Evolutionary conservation across 2,797 vertebrate genomes (phyloP).

Genomic region (Staurois parvus): DNA sequence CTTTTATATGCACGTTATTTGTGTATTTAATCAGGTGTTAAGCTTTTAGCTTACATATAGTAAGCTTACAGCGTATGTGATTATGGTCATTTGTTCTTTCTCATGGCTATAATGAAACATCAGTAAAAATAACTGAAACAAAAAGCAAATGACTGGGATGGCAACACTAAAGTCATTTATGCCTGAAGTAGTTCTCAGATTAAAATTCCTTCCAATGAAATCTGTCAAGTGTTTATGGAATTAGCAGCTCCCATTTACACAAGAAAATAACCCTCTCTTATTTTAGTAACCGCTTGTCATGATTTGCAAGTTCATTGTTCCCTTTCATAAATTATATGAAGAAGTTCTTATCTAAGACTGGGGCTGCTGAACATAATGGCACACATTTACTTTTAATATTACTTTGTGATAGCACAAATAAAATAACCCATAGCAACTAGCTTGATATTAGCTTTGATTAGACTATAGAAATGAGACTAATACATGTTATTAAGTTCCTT

Average conservation of each 20-base stretch:
- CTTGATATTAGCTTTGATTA: conserved; percentile 11
- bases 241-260: background rate
- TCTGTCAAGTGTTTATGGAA: background rate
- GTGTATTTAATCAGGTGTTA: too few relatives aligned
- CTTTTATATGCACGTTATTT: too few relatives aligned
- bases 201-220: background rate
- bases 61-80: too few relatives aligned
- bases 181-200: background rate
- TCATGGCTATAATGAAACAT: too few relatives aligned
- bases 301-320: background rate
- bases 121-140: background rate
- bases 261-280: background rate
- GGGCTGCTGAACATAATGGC: background rate
- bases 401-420: background rate
- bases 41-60: too few relatives aligned
- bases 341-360: background rate
- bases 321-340: background rate
- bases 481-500: background rate
- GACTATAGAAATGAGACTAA: conserved; percentile 5
- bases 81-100: too few relatives aligned
- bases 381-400: background rate
- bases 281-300: background rate
- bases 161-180: background rate
- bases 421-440: background rate
- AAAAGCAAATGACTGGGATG: background rate